Base-by-base conservation (phyloP, 2,797 vertebrate genomes). In the Trematomus bernacchii region DNA sequence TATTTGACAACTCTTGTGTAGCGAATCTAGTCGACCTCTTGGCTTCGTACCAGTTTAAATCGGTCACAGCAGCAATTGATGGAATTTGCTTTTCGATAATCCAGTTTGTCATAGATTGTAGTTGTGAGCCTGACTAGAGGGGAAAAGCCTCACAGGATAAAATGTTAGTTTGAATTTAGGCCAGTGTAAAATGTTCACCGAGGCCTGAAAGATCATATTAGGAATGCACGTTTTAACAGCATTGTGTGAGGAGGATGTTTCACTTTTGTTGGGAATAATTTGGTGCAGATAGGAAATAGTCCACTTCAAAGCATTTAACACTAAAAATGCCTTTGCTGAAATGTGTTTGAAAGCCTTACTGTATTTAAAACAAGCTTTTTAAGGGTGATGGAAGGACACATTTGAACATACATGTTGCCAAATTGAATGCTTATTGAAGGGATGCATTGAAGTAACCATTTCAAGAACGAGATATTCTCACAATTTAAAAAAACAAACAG, bases 261-360 rank as follows among this genome's bases (percentile, higher is more conserved):
- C 4, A 61, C 37, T 12, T 61, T 47, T 19, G 3, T 7, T 33
- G 47, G 43, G 37, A 40, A 70, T 21, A 59, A 40, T 61, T 48
- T 58, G 12, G 30, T 70, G 48, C 70, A 46, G 27, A 13, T 19
- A 7, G 54, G 33, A 72, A 80, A 69, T 4, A 1, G 40, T 6
- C 66, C 51, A 70, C 63, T 65, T 74, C 11, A 57, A 48, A 73
- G 54, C 73, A 76, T 82, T 77, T 65, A 80, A 77, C 62, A 67
- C 68, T 82, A 51, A 69, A 73, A 72, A 79, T 67, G 82, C 82
- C 82, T 87, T 89, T 80, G 33, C 16, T 42, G 18, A 44, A 42
- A 55, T 57, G 67, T 77, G 62, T 89, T 73, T 2, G 43, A 80
- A 72, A 77, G 87, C 90, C 91, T 90, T 92, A 85, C 52, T 67